Percentiles rank a stretch among this genome's conserved stretches.
phyloP scores from a whole-genome alignment of 2,797 vertebrate species.

The Helicolenus hilgendorfi region DNA sequence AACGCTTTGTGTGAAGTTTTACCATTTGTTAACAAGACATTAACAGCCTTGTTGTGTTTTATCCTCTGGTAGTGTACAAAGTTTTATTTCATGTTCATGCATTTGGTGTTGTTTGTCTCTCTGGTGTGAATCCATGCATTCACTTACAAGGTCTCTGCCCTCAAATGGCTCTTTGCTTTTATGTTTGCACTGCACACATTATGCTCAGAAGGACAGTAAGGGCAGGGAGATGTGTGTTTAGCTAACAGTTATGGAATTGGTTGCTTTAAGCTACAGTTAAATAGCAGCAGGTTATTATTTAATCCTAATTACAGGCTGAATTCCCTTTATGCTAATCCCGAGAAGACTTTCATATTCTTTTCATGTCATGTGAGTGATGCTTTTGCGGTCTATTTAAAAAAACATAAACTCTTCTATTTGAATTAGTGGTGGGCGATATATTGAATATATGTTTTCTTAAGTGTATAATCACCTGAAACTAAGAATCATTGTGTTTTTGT shows the following conservation, averaged over 20 bases:
- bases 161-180: constrained; percentile 4
- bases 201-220: neutral
- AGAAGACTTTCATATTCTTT: neutral
- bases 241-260: neutral
- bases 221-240: neutral
- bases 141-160: neutral
- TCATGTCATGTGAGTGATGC: neutral
- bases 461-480: no score
- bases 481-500: no score
- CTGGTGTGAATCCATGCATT: neutral
- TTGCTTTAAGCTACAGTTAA: neutral
- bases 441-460: no score
- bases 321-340: neutral
- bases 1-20: neutral
- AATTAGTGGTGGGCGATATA: no score
- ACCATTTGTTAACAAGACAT: neutral
- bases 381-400: neutral
- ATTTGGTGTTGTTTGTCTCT: neutral
- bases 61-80: neutral
- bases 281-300: constrained; percentile 10
- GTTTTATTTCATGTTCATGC: neutral
- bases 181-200: constrained; percentile 28
- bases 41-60: neutral
- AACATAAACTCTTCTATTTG: no score
- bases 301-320: neutral